phyloP scores from a whole-genome alignment of 2,113 vertebrate species.

The Ursus arctos region DNA sequence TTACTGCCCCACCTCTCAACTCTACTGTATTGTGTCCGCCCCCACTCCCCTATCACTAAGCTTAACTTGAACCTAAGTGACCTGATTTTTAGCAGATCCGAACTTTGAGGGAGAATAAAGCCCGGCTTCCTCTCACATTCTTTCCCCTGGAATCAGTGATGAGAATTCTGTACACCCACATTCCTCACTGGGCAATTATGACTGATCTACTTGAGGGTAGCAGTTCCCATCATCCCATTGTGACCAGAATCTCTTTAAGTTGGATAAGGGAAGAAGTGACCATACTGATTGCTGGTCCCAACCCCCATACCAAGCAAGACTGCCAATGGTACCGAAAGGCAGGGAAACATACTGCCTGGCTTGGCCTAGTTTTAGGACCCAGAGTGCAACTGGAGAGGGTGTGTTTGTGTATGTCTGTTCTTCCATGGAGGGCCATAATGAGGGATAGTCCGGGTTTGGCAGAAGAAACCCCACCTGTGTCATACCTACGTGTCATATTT shows the following conservation, averaged over 20 bases:
- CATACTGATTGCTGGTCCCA: not conserved
- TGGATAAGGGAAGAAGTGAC: not conserved
- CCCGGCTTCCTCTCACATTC: not conserved
- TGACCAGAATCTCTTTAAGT: conserved; percentile 16
- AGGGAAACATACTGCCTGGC: not conserved
- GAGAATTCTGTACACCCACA: not conserved
- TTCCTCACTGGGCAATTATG: not conserved
- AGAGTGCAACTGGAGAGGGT: not conserved
- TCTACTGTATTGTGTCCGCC: not conserved
- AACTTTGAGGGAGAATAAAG: not conserved
- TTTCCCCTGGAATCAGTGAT: not conserved
- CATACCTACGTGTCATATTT: not conserved
- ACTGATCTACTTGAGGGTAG: not conserved
- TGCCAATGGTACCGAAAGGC: not conserved
- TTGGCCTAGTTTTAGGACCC: not conserved
- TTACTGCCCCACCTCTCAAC: not conserved
- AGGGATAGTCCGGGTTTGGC: not conserved
- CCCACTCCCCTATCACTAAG: not conserved
- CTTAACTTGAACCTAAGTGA: conserved; percentile 16
- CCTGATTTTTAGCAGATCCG: not conserved
- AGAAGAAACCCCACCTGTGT: not conserved
- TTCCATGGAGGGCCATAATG: not conserved
- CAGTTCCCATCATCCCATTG: not conserved
- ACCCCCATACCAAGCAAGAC: not conserved
- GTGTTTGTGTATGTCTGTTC: not conserved